A percentile compares a stretch with the other conserved stretches of the same genome.
Evolutionary conservation across 2,888 invertebrate genomes (phyloP).

Genomic region (Oxytorus armatus): DNA sequence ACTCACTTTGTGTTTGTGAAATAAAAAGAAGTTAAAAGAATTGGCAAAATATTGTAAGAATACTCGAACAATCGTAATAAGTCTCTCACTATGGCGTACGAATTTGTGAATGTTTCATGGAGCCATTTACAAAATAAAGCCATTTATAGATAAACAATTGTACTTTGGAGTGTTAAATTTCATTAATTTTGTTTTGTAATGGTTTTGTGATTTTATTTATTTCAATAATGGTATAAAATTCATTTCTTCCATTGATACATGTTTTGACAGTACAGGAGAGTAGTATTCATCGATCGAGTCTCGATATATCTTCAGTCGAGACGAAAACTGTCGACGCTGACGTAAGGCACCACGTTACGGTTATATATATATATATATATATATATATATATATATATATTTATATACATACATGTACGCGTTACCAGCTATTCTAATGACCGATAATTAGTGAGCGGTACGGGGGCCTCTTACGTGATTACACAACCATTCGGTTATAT

Average conservation of each 20-base stretch:
- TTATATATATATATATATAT: slow-evolving; percentile 24
- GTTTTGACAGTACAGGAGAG: not conserved
- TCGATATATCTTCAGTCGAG: slow-evolving; percentile 27
- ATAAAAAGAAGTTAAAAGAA: too few relatives aligned
- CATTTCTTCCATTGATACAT: not conserved
- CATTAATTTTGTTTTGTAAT: too few relatives aligned
- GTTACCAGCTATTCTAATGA: slow-evolving; percentile 74
- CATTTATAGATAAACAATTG: too few relatives aligned
- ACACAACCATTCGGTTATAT: slow-evolving; percentile 41
- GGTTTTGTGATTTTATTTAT: not conserved
- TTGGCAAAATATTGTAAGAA: too few relatives aligned
- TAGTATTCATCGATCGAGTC: slow-evolving; percentile 12
- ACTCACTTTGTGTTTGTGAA: too few relatives aligned
- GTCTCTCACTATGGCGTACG: too few relatives aligned
- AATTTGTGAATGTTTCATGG: too few relatives aligned
- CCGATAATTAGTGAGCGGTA: slow-evolving; percentile 76
- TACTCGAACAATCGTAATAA: too few relatives aligned
- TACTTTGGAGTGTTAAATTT: too few relatives aligned
- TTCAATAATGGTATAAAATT: too few relatives aligned
- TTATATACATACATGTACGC: slow-evolving; percentile 53
- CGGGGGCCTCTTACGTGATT: slow-evolving; percentile 44
- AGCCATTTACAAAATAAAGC: too few relatives aligned
- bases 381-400: slow-evolving; percentile 6
- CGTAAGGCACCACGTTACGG: slow-evolving; percentile 37
- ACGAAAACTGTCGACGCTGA: slow-evolving; percentile 50